Conservation (phyloP, 2,797 vertebrate genomes). For the Sebastes dallii region DNA sequence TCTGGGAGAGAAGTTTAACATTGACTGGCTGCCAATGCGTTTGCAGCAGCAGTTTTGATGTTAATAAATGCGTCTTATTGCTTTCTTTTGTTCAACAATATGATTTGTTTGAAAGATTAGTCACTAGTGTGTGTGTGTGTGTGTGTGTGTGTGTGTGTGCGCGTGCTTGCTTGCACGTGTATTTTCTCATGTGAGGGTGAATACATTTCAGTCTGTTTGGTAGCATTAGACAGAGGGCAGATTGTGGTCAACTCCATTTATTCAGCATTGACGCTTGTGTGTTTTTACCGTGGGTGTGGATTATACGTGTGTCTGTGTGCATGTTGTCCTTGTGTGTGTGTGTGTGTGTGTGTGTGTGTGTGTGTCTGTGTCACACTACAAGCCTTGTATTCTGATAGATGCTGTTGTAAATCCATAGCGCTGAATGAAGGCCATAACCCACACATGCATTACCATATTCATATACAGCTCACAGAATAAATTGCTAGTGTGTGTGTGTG, state of each 20-base stretch:
- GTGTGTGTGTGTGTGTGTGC: neutral
- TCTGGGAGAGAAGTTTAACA: neutral
- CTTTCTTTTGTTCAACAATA: slow-evolving; percentile 8
- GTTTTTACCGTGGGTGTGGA: neutral
- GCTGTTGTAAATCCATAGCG: slow-evolving; percentile 50
- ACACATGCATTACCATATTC: slow-evolving; percentile 66
- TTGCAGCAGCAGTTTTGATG: neutral
- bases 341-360: neutral
- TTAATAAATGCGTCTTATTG: slow-evolving; percentile 8
- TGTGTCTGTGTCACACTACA: slow-evolving; percentile 2
- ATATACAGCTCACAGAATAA: slow-evolving; percentile 48
- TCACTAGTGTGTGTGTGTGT: neutral
- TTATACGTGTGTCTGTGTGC: neutral
- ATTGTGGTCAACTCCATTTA: slow-evolving; percentile 75
- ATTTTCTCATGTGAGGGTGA: slow-evolving; percentile 18
- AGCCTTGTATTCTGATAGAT: slow-evolving; percentile 55
- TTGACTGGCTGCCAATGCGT: neutral
- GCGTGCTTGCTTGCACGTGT: neutral
- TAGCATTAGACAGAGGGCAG: slow-evolving; percentile 66
- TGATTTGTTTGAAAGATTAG: neutral
- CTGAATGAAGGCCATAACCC: slow-evolving; percentile 67
- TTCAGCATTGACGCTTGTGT: slow-evolving; percentile 37
- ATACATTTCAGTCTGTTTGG: slow-evolving; percentile 57
- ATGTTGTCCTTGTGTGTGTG: neutral
- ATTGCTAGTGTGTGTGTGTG: slow-evolving; percentile 24